Evolutionary conservation across 2,113 vertebrate species (phyloP).

Genomic region (Muntiacus reevesi): DNA sequence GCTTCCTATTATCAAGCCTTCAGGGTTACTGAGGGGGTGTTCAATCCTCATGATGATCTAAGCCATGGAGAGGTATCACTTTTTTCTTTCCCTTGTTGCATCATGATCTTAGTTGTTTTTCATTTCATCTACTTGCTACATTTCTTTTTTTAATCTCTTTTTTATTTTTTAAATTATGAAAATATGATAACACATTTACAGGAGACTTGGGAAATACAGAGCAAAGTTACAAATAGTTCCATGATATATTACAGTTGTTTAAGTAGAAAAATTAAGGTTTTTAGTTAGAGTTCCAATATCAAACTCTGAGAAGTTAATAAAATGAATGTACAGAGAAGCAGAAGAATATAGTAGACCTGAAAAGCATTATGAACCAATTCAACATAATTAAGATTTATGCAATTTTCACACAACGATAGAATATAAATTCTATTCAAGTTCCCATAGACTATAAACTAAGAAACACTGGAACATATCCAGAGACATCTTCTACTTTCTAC

Average conservation of each 20-base stretch:
- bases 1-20: neutral
- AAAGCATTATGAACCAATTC: neutral
- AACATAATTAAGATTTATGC: neutral
- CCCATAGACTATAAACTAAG: neutral
- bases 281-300: neutral
- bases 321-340: neutral
- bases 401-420: neutral
- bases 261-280: neutral
- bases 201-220: neutral
- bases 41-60: neutral
- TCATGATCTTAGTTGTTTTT: neutral
- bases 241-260: neutral
- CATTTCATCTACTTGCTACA: neutral
- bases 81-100: neutral
- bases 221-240: neutral
- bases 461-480: neutral
- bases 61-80: neutral
- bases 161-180: neutral
- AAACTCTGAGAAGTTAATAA: neutral
- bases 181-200: neutral
- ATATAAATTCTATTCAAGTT: neutral
- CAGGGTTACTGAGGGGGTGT: neutral
- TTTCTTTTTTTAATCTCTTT: neutral
- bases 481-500: neutral
- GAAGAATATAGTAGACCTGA: neutral